A percentile compares a stretch with the other conserved stretches of the same genome.
Evolutionary conservation across 2,797 vertebrate species (phyloP).

Genomic region (Lates japonicus): DNA sequence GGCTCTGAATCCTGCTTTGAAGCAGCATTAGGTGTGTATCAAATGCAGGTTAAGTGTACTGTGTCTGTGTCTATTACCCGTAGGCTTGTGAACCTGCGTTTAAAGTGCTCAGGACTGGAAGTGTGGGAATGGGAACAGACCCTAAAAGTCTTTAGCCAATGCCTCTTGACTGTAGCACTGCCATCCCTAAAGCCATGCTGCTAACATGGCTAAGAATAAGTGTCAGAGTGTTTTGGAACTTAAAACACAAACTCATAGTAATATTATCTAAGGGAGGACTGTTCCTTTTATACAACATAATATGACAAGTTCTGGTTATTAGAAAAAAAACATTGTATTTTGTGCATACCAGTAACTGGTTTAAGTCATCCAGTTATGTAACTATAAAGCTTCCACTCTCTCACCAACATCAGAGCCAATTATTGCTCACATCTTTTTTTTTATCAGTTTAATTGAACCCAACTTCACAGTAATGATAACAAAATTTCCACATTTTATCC

Average conservation of each 20-base stretch:
- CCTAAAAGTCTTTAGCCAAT: too few species aligned
- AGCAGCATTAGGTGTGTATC: background rate
- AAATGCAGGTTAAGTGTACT: background rate
- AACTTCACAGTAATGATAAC: background rate
- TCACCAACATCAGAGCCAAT: background rate
- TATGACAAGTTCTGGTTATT: background rate
- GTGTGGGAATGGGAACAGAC: background rate
- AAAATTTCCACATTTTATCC: background rate
- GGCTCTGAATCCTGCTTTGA: background rate
- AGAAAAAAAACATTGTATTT: too few species aligned
- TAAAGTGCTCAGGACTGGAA: background rate
- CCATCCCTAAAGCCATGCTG: too few species aligned
- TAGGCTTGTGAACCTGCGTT: background rate
- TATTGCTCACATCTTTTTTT: background rate
- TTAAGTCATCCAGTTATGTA: background rate
- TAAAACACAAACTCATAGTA: too few species aligned
- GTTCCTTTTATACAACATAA: background rate
- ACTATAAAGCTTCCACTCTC: background rate
- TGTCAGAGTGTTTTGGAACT: too few species aligned
- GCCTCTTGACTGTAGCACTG: background rate
- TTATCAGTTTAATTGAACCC: background rate
- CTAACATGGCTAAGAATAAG: too few species aligned
- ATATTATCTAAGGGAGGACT: too few species aligned
- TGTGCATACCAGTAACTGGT: background rate
- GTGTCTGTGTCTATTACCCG: background rate